Conservation (phyloP, 2,888 invertebrate species). For the Perizoma affinitatum region DNA sequence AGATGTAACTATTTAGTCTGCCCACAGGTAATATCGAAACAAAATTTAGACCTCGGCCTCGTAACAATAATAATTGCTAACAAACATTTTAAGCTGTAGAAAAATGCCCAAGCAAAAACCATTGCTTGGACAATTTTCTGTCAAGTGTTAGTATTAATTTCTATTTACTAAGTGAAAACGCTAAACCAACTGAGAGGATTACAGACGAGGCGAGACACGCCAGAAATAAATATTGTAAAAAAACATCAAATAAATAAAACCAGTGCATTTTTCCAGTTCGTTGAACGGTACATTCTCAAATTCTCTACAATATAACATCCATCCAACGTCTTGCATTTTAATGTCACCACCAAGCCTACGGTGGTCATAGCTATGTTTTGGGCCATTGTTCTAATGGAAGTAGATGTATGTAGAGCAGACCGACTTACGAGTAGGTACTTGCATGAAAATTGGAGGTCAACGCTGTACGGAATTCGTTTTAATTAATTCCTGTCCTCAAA, state of each 20-base stretch:
- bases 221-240: too few relatives aligned
- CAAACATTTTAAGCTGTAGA: too few relatives aligned
- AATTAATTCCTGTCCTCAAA: not conserved
- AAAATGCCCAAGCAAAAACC: too few relatives aligned
- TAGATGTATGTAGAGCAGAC: conserved; percentile 2
- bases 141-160: too few relatives aligned
- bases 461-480: conserved; percentile 6
- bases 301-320: conserved; percentile 25
- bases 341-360: conserved; percentile 11
- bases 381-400: conserved; percentile 11
- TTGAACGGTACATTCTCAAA: conserved; percentile 40
- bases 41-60: conserved; percentile 11
- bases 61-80: not conserved
- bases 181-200: too few relatives aligned
- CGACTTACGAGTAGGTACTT: not conserved
- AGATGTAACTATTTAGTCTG: conserved; percentile 1
- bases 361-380: conserved; percentile 10
- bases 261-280: conserved; percentile 37
- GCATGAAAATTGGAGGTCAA: conserved; percentile 10
- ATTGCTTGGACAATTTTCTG: too few relatives aligned
- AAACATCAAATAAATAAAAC: conserved; percentile 20
- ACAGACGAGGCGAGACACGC: too few relatives aligned
- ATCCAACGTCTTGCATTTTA: conserved; percentile 32
- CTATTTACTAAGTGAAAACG: too few relatives aligned
- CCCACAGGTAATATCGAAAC: conserved; percentile 7